Conservation (phyloP, 2,113 vertebrate species). For the Ibidorhyncha struthersii region DNA sequence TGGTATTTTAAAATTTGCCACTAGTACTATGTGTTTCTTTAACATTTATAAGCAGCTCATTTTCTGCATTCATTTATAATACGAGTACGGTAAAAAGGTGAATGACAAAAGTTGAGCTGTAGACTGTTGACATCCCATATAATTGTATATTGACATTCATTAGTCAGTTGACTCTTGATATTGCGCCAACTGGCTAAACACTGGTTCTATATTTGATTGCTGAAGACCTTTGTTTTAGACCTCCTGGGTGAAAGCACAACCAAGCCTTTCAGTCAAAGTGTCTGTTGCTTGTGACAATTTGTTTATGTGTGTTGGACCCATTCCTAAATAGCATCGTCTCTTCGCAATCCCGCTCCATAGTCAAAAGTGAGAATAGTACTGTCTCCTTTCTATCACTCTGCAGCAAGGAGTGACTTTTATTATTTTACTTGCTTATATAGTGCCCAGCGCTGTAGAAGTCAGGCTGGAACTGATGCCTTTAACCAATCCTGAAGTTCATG, state of each 20-base stretch:
- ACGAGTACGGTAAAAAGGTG: background rate
- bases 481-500: background rate
- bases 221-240: slow-evolving; percentile 10
- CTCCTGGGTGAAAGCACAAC: slow-evolving; percentile 18
- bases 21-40: background rate
- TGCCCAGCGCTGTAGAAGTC: background rate
- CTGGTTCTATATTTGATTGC: slow-evolving; percentile 20
- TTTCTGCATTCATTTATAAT: background rate
- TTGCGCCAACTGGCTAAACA: background rate
- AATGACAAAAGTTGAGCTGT: background rate
- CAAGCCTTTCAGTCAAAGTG: background rate
- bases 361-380: background rate
- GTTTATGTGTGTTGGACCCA: slow-evolving; percentile 6
- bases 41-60: background rate
- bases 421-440: background rate
- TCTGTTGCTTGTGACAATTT: slow-evolving; percentile 22
- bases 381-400: background rate
- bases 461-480: background rate
- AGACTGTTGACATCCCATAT: background rate
- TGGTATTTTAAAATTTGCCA: background rate
- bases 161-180: background rate
- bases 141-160: background rate
- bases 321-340: background rate
- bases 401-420: background rate
- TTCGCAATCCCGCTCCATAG: background rate